Evolutionary conservation across 2,113 vertebrate species (phyloP).

Genomic region (Caracal caracal): DNA sequence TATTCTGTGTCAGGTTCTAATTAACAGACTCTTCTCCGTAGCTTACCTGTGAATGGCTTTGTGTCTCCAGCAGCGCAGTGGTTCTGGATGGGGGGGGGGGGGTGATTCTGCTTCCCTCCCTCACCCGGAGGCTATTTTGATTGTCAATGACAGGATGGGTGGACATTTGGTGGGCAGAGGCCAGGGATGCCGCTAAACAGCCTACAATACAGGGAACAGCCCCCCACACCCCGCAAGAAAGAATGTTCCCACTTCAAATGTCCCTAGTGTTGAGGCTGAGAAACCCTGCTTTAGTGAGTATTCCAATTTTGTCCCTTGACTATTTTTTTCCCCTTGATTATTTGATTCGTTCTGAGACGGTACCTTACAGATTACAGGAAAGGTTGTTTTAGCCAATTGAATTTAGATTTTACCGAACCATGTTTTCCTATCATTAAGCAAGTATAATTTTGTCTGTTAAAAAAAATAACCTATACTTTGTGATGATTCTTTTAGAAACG

Average conservation of each 20-base stretch:
- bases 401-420: slow-evolving; percentile 38
- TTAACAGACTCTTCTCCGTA: not conserved
- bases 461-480: not conserved
- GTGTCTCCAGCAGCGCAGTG: not conserved
- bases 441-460: not conserved
- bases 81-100: not conserved
- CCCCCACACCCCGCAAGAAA: not conserved
- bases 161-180: not conserved
- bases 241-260: not conserved
- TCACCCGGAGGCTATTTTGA: not conserved
- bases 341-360: slow-evolving; percentile 9
- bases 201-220: not conserved
- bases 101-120: not conserved
- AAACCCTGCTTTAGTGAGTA: slow-evolving; percentile 5
- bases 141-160: not conserved
- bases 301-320: not conserved
- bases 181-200: not conserved
- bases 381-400: not conserved
- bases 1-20: not conserved
- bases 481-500: slow-evolving; percentile 49
- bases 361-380: not conserved
- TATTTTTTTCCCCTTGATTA: not conserved
- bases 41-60: not conserved
- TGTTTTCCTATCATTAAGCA: slow-evolving; percentile 49
- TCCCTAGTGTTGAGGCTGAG: not conserved